Evolutionary conservation across 2,113 vertebrate species (phyloP).

Genomic region (Callithrix jacchus): DNA sequence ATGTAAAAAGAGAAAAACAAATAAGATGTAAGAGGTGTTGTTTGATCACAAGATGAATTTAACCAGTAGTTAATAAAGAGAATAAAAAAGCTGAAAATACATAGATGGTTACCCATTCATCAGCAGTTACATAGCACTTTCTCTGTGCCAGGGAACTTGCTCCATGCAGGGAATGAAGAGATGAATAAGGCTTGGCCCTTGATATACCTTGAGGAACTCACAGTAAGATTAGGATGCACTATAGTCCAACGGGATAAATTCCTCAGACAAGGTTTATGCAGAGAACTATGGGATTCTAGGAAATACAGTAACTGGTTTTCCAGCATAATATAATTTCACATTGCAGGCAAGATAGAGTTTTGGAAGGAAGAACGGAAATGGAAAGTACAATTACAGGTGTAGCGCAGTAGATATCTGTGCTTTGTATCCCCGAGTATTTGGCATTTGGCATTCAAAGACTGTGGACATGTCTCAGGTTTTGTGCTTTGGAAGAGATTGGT

Average conservation of each 20-base stretch:
- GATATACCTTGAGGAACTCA: neutral
- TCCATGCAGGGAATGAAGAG: neutral
- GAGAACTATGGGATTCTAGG: neutral
- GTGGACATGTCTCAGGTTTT: rapidly evolving
- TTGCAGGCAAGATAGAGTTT: neutral
- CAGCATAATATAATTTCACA: neutral
- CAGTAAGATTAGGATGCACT: neutral
- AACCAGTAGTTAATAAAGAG: neutral
- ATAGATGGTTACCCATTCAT: neutral
- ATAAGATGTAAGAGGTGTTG: neutral
- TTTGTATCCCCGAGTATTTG: neutral
- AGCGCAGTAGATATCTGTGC: neutral
- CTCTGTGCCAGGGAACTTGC: neutral
- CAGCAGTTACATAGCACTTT: neutral
- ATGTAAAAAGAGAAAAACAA: neutral
- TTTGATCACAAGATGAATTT: constrained; percentile 19
- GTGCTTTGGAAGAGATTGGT: neutral
- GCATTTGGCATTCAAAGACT: neutral
- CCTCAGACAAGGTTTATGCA: neutral
- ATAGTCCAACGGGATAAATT: neutral
- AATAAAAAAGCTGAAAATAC: neutral
- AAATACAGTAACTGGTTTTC: neutral
- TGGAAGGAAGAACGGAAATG: neutral
- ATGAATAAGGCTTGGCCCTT: neutral
- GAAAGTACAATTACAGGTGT: neutral